A percentile compares a stretch with the other conserved stretches of the same genome.
phyloP scores from a whole-genome alignment of 2,797 vertebrate genomes.

The Acanthornis magna region DNA sequence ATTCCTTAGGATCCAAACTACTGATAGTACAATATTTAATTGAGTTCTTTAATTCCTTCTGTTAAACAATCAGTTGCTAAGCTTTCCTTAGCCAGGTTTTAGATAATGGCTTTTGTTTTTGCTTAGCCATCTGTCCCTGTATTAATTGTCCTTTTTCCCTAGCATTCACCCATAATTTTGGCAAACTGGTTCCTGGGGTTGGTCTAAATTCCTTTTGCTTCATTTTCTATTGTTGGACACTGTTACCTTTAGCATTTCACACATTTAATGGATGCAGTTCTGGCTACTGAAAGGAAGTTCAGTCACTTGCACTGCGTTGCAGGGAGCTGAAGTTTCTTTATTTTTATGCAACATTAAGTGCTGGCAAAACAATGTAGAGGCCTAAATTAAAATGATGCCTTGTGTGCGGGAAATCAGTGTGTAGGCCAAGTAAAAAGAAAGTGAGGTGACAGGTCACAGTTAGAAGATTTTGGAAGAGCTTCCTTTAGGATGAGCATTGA shows the following conservation, averaged over 20 bases:
- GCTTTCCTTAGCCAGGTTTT: constrained; percentile 59
- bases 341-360: neutral
- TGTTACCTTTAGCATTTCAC: constrained; percentile 45
- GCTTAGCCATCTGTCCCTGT: constrained; percentile 65
- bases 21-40: neutral
- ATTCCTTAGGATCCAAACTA: constrained; percentile 18
- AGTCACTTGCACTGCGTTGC: neutral
- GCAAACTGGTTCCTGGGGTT: constrained; percentile 39
- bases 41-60: constrained; percentile 24
- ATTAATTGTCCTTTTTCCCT: constrained; percentile 66
- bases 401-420: neutral
- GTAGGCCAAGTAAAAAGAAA: neutral
- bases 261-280: constrained; percentile 48
- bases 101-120: constrained; percentile 65
- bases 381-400: neutral
- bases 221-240: constrained; percentile 27
- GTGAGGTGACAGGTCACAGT: neutral
- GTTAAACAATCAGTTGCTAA: constrained; percentile 42
- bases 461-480: neutral
- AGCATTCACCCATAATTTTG: constrained; percentile 51
- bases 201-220: constrained; percentile 37
- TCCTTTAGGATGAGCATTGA: neutral
- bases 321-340: constrained; percentile 17
- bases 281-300: constrained; percentile 34
- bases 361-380: neutral